Percentiles rank a stretch among this genome's conserved stretches.
Conservation (phyloP, 2,113 vertebrate genomes). For the Sclerurus mexicanus region DNA sequence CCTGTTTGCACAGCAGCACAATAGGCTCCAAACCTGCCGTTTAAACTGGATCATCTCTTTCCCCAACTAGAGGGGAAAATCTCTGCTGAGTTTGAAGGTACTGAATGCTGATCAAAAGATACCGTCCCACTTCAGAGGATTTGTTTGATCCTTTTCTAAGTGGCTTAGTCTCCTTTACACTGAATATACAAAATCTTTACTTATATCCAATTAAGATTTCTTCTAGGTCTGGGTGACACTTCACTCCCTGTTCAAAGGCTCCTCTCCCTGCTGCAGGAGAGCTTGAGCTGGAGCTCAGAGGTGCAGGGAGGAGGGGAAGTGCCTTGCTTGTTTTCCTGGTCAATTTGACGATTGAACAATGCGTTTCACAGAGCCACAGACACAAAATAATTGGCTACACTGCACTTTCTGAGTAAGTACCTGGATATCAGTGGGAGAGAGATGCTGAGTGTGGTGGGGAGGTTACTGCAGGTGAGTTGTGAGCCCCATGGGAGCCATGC, state of each 20-base stretch:
- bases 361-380: background rate
- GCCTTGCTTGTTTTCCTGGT: background rate
- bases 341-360: background rate
- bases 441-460: background rate
- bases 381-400: background rate
- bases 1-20: background rate
- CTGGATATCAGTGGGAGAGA: background rate
- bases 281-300: background rate
- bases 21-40: fast-evolving
- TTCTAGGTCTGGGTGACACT: background rate
- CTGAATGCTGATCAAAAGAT: background rate
- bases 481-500: fast-evolving
- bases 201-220: slow-evolving; percentile 15
- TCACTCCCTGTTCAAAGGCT: background rate
- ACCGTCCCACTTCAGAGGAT: background rate
- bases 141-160: slow-evolving; percentile 25
- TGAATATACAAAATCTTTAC: slow-evolving; percentile 17
- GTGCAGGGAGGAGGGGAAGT: background rate
- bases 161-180: slow-evolving; percentile 9
- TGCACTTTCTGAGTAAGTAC: background rate
- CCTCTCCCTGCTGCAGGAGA: background rate
- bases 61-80: background rate
- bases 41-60: background rate
- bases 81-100: background rate
- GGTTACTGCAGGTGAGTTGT: background rate